Evolutionary conservation across 1,140 invertebrate species (phyloP), one percentile per base, ranked within the genome.

Genomic region (Colletes gigas): DNA sequence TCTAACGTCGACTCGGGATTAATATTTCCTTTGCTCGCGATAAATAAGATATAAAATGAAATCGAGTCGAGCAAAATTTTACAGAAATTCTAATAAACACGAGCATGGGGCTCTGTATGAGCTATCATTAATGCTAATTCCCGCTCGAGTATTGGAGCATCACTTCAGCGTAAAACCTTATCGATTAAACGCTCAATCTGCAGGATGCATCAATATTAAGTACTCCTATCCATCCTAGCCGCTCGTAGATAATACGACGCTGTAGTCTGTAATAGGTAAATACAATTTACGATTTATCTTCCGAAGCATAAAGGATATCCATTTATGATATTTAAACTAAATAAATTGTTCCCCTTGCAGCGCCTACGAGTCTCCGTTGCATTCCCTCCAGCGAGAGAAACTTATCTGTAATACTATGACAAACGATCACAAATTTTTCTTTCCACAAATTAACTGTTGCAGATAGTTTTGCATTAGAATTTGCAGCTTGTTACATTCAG

Each of bases 1-100:
- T 77, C 84, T 84, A 76, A 83, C 71, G 76, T 67, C 60, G 57
- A 30, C 63, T 69, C 30, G 19, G 17, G n/a, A n/a, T n/a, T n/a
- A n/a, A n/a, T n/a, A n/a, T n/a, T n/a, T n/a, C n/a, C n/a, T n/a
- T n/a, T n/a, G n/a, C n/a, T n/a, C n/a, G 30, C 30, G 2, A 30
- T 2, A 30, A 30, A 30, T 30, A 30, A 30, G 30, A 30, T 30
- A 30, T 30, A 30, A 30, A 30, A 30, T 30, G 1, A 30, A 30
- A 30, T 30, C 5, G 9, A 30, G 9, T 12, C 14, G 44, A 50
- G 21, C n/a, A 19, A 19, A 50, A 19, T 6, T 47, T 2, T n/a
- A 47, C 17, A 47, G 63, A 66, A 3, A 44, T 47, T 19, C n/a
- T 44, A 17, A 41, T 39, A n/a, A 47, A 47, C 17, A 47, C 41